Percentiles rank a stretch among this genome's conserved stretches.
phyloP scores from a whole-genome alignment of 2,797 vertebrate genomes.

The Paedocypris micromegethes region DNA sequence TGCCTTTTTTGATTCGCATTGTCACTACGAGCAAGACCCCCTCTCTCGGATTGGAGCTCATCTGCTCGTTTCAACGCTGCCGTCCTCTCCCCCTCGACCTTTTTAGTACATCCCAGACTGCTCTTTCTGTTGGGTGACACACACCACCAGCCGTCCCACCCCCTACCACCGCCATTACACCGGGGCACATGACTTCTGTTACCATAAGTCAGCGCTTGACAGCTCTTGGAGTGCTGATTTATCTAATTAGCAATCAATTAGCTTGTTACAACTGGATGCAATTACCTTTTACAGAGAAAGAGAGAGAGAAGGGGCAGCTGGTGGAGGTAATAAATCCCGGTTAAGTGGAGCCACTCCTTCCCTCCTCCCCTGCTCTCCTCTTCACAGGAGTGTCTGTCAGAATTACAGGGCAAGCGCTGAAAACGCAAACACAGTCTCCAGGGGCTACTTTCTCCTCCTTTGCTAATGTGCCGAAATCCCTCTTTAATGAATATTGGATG shows the following conservation, averaged over 20 bases:
- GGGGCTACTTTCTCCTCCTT: constrained; percentile 70
- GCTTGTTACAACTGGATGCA: constrained; percentile 99
- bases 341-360: constrained; percentile 56
- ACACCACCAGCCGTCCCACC: background rate
- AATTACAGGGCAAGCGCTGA: constrained; percentile 74
- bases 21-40: constrained; percentile 47
- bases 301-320: constrained; percentile 86
- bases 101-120: constrained; percentile 17
- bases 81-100: constrained; percentile 34
- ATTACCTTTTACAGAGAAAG: constrained; percentile 96
- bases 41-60: constrained; percentile 28
- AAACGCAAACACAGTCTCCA: constrained; percentile 74
- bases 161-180: constrained; percentile 7
- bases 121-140: constrained; percentile 29
- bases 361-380: constrained; percentile 31
- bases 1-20: constrained; percentile 72
- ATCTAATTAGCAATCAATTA: constrained; percentile 99
- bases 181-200: constrained; percentile 71
- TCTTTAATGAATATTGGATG: constrained; percentile 81
- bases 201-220: constrained; percentile 89
- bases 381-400: constrained; percentile 71
- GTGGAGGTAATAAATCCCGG: constrained; percentile 89
- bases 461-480: constrained; percentile 77
- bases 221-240: constrained; percentile 90
- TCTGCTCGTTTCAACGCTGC: constrained; percentile 21